Base-by-base conservation (phyloP, 2,797 vertebrate species). In the Kryptopterus vitreolus region DNA sequence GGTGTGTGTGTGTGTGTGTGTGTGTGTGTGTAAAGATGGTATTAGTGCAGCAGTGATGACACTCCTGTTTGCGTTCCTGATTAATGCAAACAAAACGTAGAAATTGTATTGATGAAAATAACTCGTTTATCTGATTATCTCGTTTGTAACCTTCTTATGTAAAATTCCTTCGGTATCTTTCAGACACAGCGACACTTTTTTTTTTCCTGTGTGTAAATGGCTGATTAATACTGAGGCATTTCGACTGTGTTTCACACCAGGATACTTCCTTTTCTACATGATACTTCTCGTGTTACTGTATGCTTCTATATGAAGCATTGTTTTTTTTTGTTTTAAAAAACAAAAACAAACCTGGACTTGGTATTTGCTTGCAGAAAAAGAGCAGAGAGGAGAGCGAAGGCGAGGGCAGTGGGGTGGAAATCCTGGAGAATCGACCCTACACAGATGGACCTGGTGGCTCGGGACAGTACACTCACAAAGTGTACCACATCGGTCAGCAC, bases 401-500 rank as follows among this genome's bases (percentile, higher is more conserved):
- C 0, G 97, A 99, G 89, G 98, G 97, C 87, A 99, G 96, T 0
- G 98, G 98, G 0, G 98, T 99, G 83, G 98, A 99, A 91, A 99
- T 99, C 91, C 91, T 98, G 83, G 96, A 98, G 89, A 99, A 99
- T 89, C 94, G 96, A 81, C 98, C 98, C 0, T 99, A 99, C 88
- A 95, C 92, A 1, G 98, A 99, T 9, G 98, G 98, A 3, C 98
- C 97, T 0, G 98, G 97, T 0, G 98, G 98, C 77, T 92, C 91
- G 0, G 98, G 98, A 81, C 98, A 99, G 89, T 99, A 98, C 91
- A 99, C 98, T 0, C 97, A 96, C 91, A 99, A 99, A 88, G 97
- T 99, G 77, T 99, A 99, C 88, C 98, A 99, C 87, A 98, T 99
- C 77, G 98, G 98, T 80, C 98, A 97, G 96, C 98, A 99, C 91